Evolutionary conservation across 1,140 invertebrate genomes (phyloP), one percentile per base, ranked within the genome.

Genomic region (Thalassaphorura encarpata): DNA sequence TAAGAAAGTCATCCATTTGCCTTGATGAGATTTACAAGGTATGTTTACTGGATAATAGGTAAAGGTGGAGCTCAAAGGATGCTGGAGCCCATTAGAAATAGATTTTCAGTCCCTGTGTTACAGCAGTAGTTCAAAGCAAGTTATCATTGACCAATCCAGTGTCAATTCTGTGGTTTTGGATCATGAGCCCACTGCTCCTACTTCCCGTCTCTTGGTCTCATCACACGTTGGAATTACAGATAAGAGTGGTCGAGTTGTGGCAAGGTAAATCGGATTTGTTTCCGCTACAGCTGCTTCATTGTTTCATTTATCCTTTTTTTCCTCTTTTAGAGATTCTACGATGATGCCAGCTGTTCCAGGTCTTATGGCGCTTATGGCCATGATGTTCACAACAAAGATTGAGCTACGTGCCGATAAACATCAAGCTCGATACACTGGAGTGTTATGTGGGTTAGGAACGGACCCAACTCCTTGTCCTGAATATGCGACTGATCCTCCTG

Each of bases 151-250:
- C 19, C 69, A 68, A 39, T 76, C 75, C 43, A 94, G 89, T 5
- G 83, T 96, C 0, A 96, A 96, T 73, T 84, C 83, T 0, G 81
- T 95, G 5, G 71, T 89, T 2, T 72, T 96, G 0, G 87, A 95
- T 56, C 77, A 80, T 0, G 81, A 87, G 56, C 85, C 86, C 0
- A 80, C 86, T 58, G 79, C 85, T 68, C 69, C 70, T 0, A 59
- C 43, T 3, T 58, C 62, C 13, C 31, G 62, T 31, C 42, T 64
- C 3, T 31, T 64, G 8, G 59, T 64, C 0, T 57, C 56, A 8
- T 41, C 62, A 8, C 28, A 31, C n/a, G 45, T 61, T 39, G 42
- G 18, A 8, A 55, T 64, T 45, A 42, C 55, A 19, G 58, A 63
- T 39, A 54, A 40, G 33, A 58, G 50, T 40, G 55, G 59, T 11